Evolutionary conservation across 2,797 vertebrate genomes (phyloP).

Genomic region (Ataeniobius toweri): DNA sequence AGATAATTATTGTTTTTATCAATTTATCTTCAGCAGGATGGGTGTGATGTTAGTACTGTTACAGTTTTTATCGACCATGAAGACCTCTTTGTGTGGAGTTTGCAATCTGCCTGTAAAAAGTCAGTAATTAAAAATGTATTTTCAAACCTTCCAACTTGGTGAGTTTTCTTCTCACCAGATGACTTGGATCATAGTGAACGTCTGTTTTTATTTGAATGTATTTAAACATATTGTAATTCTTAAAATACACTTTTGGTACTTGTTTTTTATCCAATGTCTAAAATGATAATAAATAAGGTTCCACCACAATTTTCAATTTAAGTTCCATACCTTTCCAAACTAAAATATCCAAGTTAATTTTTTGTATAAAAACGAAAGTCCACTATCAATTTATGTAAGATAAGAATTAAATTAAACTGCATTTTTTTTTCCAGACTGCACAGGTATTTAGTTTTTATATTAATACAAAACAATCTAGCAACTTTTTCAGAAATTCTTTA

Average conservation of each 20-base stretch:
- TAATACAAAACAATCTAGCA: neutral
- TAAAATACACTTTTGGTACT: no score
- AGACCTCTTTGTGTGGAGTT: neutral
- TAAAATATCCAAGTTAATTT: neutral
- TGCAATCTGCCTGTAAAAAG: neutral
- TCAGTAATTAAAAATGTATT: neutral
- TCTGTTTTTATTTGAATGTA: no score
- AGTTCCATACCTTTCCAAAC: neutral
- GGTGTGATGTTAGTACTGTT: neutral
- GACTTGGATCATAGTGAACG: no score
- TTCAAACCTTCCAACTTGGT: no score
- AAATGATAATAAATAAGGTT: neutral
- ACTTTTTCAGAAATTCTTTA: neutral
- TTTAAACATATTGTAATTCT: no score
- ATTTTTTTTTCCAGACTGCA: no score
- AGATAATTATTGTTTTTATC: no score
- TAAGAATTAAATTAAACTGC: neutral
- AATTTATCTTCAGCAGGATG: neutral
- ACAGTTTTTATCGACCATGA: neutral
- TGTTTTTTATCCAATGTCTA: neutral
- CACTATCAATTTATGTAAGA: neutral
- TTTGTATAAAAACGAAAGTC: neutral
- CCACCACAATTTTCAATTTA: neutral
- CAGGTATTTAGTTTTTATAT: no score
- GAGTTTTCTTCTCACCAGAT: no score